Evolutionary conservation across 1,140 invertebrate genomes (phyloP), one percentile per base, ranked within the genome.

Genomic region (Meloidogyne exigua): DNA sequence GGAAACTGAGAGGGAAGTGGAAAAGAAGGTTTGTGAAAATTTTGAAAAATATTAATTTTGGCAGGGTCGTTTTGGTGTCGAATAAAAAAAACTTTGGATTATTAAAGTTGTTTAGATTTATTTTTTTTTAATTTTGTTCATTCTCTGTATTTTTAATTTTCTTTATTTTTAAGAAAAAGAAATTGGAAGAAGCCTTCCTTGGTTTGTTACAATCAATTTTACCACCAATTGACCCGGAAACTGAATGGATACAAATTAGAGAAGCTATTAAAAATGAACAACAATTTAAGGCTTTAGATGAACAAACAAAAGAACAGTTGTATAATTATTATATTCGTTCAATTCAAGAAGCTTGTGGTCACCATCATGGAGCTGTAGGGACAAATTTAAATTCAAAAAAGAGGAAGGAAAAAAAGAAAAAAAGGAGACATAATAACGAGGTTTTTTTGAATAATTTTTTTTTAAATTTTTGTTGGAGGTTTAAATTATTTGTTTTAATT

Each of bases 1-100:
- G 64, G 83, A 87, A 42, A 68, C 32, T 23, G 85, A 82, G 62
- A 72, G 77, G 42, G 80, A 87, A 62, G n/a, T 66, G 49, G 39
- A 72, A n/a, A 87, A 80, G 73, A 85, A 85, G 79, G 72, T 81
- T 67, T 25, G 76, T 66, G 7, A 76, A 44, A 65, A 11, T 68
- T 68, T 68, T 82, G 74, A 72, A 81, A 62, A 72, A 28, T 72
- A 23, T 75, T 26, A 70, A n/a, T 77, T 76, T 65, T 23, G 69
- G 25, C 77, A 13, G 10, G n/a, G 21, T 39, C 4, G 23, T 78
- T n/a, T 18, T 62, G 64, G 5, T 12, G 28, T 21, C 15, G 12
- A 11, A n/a, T n/a, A n/a, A n/a, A n/a, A n/a, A n/a, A n/a, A n/a
- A n/a, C n/a, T n/a, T n/a, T n/a, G n/a, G n/a, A n/a, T n/a, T n/a